Conservation (phyloP, 2,797 vertebrate genomes). For the Trematomus bernacchii region DNA sequence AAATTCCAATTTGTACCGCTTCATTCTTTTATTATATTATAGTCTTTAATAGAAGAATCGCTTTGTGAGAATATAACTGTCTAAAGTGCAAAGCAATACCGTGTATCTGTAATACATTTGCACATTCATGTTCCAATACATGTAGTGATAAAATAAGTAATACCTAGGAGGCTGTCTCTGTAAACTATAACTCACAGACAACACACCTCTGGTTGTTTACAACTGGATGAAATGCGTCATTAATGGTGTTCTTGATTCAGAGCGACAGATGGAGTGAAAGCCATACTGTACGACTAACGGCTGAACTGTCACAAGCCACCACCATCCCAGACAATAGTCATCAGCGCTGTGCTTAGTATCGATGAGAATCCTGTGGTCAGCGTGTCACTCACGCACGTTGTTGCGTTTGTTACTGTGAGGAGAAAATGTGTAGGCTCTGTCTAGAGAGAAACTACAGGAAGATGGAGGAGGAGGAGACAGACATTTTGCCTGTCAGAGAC, state of each 20-base stretch:
- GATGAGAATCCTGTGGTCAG: slow-evolving; percentile 62
- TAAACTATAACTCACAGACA: slow-evolving; percentile 30
- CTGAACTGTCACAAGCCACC: slow-evolving; percentile 72
- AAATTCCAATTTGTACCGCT: slow-evolving; percentile 18
- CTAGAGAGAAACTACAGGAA: slow-evolving; percentile 63
- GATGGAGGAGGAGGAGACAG: slow-evolving; percentile 62
- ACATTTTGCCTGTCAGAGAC: slow-evolving; percentile 68
- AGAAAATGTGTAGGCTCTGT: slow-evolving; percentile 54
- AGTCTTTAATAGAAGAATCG: slow-evolving; percentile 30
- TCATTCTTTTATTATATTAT: slow-evolving; percentile 6
- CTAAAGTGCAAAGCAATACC: slow-evolving; percentile 59
- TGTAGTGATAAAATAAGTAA: slow-evolving; percentile 23
- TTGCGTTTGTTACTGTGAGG: slow-evolving; percentile 38
- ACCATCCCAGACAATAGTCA: slow-evolving; percentile 41
- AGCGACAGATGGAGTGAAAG: slow-evolving; percentile 74
- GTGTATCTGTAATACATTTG: slow-evolving; percentile 9
- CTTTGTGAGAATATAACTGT: slow-evolving; percentile 37
- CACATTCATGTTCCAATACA: slow-evolving; percentile 8
- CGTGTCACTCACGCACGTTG: slow-evolving; percentile 57
- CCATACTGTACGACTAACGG: slow-evolving; percentile 69
- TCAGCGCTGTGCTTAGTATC: slow-evolving; percentile 46
- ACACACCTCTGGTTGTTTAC: slow-evolving; percentile 43
- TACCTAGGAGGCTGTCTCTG: slow-evolving; percentile 21
- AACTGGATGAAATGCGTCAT: slow-evolving; percentile 39
- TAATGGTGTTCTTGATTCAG: slow-evolving; percentile 28